Percentiles rank a stretch among this genome's conserved stretches.
Conservation (phyloP, 2,113 vertebrate genomes). For the Grallaria varia region DNA sequence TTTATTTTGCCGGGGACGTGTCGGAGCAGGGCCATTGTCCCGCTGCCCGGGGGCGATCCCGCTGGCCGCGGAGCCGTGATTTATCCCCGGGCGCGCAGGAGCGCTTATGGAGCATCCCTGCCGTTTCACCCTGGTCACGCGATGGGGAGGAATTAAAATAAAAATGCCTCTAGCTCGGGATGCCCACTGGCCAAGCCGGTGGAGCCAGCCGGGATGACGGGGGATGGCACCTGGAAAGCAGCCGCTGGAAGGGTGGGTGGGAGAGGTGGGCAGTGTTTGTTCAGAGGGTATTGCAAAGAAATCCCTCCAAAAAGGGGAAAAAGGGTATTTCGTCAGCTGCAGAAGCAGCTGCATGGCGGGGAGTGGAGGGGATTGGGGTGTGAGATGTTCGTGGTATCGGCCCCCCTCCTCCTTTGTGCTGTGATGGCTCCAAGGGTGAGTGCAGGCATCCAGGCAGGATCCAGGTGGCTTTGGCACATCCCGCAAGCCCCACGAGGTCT, state of each 20-base stretch:
- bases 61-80: background rate
- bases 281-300: background rate
- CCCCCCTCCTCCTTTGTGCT: background rate
- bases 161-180: background rate
- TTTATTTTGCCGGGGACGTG: background rate
- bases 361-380: background rate
- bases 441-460: background rate
- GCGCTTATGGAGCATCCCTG: background rate
- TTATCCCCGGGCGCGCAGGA: background rate
- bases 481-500: accelerated
- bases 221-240: background rate
- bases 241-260: accelerated
- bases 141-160: background rate
- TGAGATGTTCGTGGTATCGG: background rate
- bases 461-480: background rate
- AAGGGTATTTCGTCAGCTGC: background rate
- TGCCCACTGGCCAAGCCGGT: background rate
- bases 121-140: background rate
- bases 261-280: background rate
- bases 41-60: background rate
- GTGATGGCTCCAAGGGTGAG: accelerated
- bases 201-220: accelerated
- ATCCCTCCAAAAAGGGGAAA: accelerated
- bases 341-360: background rate
- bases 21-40: background rate